Evolutionary conservation across 2,888 invertebrate genomes (phyloP).

Genomic region (Drosophila nr. medialis): DNA sequence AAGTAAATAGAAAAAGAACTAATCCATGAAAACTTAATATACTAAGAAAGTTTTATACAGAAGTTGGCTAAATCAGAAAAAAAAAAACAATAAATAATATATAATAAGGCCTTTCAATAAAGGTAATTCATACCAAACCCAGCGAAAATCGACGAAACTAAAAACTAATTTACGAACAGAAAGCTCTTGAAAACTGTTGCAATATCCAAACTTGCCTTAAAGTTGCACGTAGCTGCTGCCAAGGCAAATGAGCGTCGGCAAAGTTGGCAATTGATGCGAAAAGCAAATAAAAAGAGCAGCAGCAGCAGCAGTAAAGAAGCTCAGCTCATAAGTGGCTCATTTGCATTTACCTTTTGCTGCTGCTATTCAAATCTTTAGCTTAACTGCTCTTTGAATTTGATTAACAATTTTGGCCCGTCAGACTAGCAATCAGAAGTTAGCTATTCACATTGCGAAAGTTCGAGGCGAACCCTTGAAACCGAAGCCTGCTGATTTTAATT

Average conservation of each 20-base stretch:
- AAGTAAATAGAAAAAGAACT: not conserved
- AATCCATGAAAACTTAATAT: not conserved
- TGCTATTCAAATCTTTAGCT: constrained; percentile 50
- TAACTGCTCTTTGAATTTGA: constrained; percentile 52
- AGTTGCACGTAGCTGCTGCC: not conserved
- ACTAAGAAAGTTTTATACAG: constrained; percentile 18
- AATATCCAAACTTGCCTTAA: constrained; percentile 23
- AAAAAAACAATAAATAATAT: not conserved
- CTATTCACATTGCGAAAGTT: constrained; percentile 58
- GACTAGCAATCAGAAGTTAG: constrained; percentile 35
- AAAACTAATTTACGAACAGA: constrained; percentile 56
- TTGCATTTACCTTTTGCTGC: constrained; percentile 39
- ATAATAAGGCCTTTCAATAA: constrained; percentile 14
- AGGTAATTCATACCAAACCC: constrained; percentile 20
- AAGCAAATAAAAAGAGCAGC: constrained; percentile 18
- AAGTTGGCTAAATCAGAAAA: constrained; percentile 11
- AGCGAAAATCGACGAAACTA: constrained; percentile 45
- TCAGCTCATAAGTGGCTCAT: constrained; percentile 21
- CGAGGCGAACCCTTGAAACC: constrained; percentile 13
- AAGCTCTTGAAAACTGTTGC: constrained; percentile 41
- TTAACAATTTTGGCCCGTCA: constrained; percentile 46
- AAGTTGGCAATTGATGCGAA: constrained; percentile 50
- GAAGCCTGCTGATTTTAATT: constrained; percentile 58
- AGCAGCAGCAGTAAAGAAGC: constrained; percentile 1
- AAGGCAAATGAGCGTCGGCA: constrained; percentile 33